Base-by-base conservation (phyloP, 1,140 invertebrate species). In the Coenobita brevimanus region DNA sequence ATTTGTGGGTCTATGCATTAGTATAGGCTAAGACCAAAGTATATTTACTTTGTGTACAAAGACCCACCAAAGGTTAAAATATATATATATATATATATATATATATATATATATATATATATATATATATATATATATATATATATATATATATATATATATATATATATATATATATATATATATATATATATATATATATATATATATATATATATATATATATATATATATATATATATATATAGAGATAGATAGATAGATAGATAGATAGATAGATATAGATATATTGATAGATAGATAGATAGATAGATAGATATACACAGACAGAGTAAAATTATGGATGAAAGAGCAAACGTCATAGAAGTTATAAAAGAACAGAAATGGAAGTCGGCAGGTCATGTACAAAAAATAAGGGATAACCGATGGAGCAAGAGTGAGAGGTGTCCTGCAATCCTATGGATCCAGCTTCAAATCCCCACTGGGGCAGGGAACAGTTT, bases 81-180 rank as follows among this genome's bases (percentile, higher is more conserved):
- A 67, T 67, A 67, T 67, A 67, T 67, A 67, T 67, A 67, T 67
- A 67, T 67, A 67, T 67, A 67, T 67, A 67, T 67, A 67, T 67
- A 67, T 67, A 1, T 75, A 43, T 75, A 43, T 75, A 43, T 75
- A 43, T 43, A 27, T 38, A 75, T 38, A 75, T 75, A 17, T 75
- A 17, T 1, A 38, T 38, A 10, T 43, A 27, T 21, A 1, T 75
- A 43, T 43, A 75, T 36, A 75, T 75, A 75, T 75, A 75, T 75
- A 75, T 75, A 75, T 75, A 75, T 75, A 75, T 75, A 75, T 75
- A 75, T 75, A 75, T 75, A 75, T 75, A 75, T 75, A 75, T 75
- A 75, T 75, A 75, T 75, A 75, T 75, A 75, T 75, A 75, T 75
- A 67, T 67, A 67, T 67, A 67, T 67, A 67, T 67, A 67, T 67